These are phyloP conservation scores for Plodia interpunctella DNA, from an alignment of 1,140 invertebrate species.

Conservation along the genomic window DNA sequence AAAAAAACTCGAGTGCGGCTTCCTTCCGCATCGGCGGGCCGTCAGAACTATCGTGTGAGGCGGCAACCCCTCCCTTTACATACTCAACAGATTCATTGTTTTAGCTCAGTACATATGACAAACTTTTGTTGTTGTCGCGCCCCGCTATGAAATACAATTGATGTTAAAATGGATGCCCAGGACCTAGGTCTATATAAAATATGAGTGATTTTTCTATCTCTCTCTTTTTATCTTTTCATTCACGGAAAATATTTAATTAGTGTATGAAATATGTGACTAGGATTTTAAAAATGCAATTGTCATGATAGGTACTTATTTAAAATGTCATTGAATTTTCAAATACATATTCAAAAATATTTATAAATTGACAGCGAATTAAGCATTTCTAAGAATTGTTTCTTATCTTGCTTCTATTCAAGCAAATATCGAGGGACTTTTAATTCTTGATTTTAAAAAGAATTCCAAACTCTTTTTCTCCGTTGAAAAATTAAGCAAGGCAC, in stretches of 20 bases:
- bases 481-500: constrained; percentile 2
- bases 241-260: too few species aligned
- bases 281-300: too few species aligned
- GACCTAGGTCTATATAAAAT: constrained; percentile 27
- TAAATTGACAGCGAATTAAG: too few species aligned
- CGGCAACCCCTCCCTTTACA: constrained; percentile 70
- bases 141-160: constrained; percentile 45
- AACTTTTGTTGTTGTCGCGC: constrained; percentile 64
- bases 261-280: too few species aligned
- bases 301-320: too few species aligned
- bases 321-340: too few species aligned
- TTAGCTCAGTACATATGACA: constrained; percentile 62
- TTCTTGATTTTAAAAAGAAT: not conserved
- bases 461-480: not conserved
- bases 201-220: not conserved
- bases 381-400: too few species aligned
- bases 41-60: constrained; percentile 64
- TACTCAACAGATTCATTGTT: constrained; percentile 70
- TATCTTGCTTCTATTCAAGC: too few species aligned
- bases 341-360: constrained; percentile 17
- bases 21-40: constrained; percentile 69
- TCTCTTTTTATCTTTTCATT: too few species aligned
- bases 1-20: constrained; percentile 71
- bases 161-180: constrained; percentile 26
- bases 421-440: too few species aligned